A percentile compares a stretch with the other conserved stretches of the same genome.
Conservation (phyloP, 2,888 invertebrate species). For the Candidula unifasciata region DNA sequence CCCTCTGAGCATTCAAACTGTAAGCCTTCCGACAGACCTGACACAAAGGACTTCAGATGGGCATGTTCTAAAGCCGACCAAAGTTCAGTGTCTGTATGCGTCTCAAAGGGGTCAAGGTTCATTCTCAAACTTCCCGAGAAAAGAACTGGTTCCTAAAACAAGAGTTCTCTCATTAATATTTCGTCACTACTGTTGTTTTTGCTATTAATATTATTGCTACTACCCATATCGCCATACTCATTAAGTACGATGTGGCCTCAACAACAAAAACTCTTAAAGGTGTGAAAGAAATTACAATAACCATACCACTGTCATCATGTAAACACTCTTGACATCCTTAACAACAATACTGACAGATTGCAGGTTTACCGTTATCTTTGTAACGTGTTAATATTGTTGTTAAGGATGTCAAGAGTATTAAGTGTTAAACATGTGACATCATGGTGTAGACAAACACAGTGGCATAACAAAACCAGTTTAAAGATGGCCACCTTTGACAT, state of each 20-base stretch:
- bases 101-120: conserved; percentile 78
- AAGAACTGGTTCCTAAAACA: conserved; percentile 75
- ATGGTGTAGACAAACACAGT: too few relatives aligned
- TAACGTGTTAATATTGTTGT: too few relatives aligned
- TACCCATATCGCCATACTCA: neutral
- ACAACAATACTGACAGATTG: too few relatives aligned
- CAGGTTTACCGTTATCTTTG: too few relatives aligned
- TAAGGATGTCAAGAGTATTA: too few relatives aligned
- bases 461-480: too few relatives aligned
- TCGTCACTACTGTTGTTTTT: neutral
- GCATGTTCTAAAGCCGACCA: conserved; percentile 77
- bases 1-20: conserved; percentile 75
- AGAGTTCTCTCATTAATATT: neutral
- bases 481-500: too few relatives aligned
- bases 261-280: neutral
- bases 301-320: neutral
- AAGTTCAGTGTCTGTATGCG: conserved; percentile 72
- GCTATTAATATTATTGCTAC: neutral
- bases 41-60: conserved; percentile 75
- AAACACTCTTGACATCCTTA: neutral
- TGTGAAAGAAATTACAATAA: too few relatives aligned
- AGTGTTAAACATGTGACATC: too few relatives aligned
- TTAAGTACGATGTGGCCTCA: neutral
- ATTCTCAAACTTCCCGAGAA: conserved; percentile 76
- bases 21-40: conserved; percentile 66